A percentile compares a stretch with the other conserved stretches of the same genome.
phyloP scores from a whole-genome alignment of 2,797 vertebrate species.

The Leuciscus waleckii region DNA sequence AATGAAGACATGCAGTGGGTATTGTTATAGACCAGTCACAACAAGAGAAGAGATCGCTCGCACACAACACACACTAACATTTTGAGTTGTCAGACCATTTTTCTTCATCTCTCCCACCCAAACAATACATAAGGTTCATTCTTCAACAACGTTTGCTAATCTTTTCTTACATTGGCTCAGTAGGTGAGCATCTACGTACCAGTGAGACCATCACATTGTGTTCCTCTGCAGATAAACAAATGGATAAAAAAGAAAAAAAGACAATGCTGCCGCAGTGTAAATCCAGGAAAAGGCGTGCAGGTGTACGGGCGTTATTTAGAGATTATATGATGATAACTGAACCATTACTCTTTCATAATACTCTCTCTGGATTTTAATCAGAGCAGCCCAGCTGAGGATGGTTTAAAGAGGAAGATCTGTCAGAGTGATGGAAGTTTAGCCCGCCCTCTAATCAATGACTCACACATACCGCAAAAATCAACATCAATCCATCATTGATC shows the following conservation, averaged over 20 bases:
- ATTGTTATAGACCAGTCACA: conserved; percentile 54
- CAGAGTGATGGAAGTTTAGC: conserved; percentile 22
- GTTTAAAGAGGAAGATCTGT: conserved; percentile 23
- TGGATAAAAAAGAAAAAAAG: conserved; percentile 63
- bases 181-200: neutral
- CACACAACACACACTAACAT: conserved; percentile 37
- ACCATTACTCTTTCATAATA: conserved; percentile 69
- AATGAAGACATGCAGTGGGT: conserved; percentile 60
- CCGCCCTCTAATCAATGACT: conserved; percentile 8
- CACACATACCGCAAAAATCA: neutral
- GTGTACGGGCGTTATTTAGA: conserved; percentile 62
- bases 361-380: conserved; percentile 51
- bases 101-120: conserved; percentile 44
- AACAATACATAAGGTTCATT: conserved; percentile 9
- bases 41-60: conserved; percentile 32
- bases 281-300: conserved; percentile 73
- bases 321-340: conserved; percentile 68
- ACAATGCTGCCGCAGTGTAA: conserved; percentile 64
- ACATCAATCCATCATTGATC: conserved; percentile 13
- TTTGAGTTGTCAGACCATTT: conserved; percentile 13
- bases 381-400: conserved; percentile 41
- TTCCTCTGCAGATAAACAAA: conserved; percentile 42
- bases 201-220: conserved; percentile 1
- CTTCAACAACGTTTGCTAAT: neutral
- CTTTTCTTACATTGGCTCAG: neutral